These are phyloP conservation scores for Sus cebifrons DNA, from an alignment of 2,797 vertebrate species.

Conservation along the genomic window DNA sequence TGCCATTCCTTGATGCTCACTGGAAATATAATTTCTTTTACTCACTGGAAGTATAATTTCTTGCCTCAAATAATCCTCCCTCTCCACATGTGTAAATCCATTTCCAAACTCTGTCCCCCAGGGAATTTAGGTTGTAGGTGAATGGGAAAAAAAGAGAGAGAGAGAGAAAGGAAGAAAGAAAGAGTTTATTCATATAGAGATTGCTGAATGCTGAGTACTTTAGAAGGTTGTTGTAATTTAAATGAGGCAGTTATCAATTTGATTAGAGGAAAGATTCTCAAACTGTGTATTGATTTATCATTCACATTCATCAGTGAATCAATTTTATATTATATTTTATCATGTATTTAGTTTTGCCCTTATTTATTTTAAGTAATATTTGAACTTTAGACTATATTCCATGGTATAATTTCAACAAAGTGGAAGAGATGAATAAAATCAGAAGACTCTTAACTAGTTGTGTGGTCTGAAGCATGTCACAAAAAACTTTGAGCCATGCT, in stretches of 20 bases:
- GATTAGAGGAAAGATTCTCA: neutral
- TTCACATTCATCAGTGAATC: neutral
- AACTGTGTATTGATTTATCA: neutral
- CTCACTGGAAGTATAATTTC: neutral
- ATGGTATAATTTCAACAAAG: slow-evolving; percentile 8
- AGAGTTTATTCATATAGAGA: neutral
- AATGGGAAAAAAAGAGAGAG: neutral
- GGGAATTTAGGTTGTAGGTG: neutral
- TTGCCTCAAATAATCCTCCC: neutral
- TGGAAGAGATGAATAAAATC: neutral
- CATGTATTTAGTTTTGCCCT: neutral
- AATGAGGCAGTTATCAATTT: neutral
- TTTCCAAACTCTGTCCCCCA: neutral
- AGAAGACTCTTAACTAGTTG: neutral
- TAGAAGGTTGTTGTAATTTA: neutral
- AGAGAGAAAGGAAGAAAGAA: neutral
- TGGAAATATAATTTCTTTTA: neutral
- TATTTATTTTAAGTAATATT: slow-evolving; percentile 4
- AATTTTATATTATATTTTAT: neutral
- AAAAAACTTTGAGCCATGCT: neutral
- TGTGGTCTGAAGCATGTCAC: neutral
- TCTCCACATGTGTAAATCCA: neutral
- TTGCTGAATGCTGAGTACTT: neutral
- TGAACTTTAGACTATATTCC: neutral
- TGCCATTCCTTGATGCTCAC: fast-evolving